Evolutionary conservation across 1,140 invertebrate species (phyloP), one percentile per base, ranked within the genome.

Genomic region (Harpegnathos saltator): DNA sequence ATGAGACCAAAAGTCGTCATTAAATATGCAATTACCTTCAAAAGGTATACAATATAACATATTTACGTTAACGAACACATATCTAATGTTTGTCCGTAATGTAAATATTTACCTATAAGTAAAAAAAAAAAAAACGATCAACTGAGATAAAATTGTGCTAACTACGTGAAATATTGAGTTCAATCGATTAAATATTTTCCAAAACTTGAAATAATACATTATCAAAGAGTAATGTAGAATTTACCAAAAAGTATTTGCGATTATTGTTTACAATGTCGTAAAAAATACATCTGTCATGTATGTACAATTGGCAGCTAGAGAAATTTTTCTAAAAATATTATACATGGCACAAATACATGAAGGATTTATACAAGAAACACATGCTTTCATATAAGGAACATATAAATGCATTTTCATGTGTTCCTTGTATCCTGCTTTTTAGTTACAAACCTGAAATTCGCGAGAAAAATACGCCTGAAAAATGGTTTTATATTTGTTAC

Each of bases 401-500:
- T 33, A 33, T 33, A 33, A 33, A 33, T 33, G 38, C 38, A 44
- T 44, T 44, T 11, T 44, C 33, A 7, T 44, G 3, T 44, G 38
- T 5, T 65, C n/a, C 29, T 29, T 65, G 29, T 19, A n/a, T 44
- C 4, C 56, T 22, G 1, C 4, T 48, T 26, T 56, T 61, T 50
- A 12, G 38, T 15, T n/a, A 29, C 66, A 83, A 73, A 59, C 48
- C 33, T 38, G 19, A 66, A 78, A 29, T 26, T 33, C 24, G 2
- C 81, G 69, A 50, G 50, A 73, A 82, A 78, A 80, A 59, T 61
- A 58, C 38, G 68, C 66, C 15, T 33, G 58, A 74, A 61, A 61
- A 74, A 74, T 63, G 56, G 11, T 72, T 61, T 29, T 52, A 38
- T 81, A 65, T 81, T 24, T 69, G 17, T 14, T 44, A 50, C 38